A percentile compares a stretch with the other conserved stretches of the same genome.
These are phyloP conservation scores for Griposia aprilina DNA, from an alignment of 2,888 invertebrate genomes.

Conservation along the genomic window DNA sequence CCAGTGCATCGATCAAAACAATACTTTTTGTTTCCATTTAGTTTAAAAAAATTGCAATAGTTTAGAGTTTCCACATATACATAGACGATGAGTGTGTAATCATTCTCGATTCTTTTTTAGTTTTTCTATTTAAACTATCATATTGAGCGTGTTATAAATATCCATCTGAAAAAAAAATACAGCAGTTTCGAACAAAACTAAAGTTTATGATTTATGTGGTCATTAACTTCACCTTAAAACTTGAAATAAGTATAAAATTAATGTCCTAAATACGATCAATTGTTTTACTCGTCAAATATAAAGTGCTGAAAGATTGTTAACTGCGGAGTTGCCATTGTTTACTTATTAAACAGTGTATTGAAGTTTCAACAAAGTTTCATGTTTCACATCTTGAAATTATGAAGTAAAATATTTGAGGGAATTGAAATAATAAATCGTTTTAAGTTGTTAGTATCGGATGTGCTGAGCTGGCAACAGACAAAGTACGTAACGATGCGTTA, in stretches of 20 bases:
- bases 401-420: slow-evolving; percentile 25
- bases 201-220: slow-evolving; percentile 3
- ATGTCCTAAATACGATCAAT: slow-evolving; percentile 17
- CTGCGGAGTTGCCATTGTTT: slow-evolving; percentile 23
- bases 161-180: neutral
- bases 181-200: neutral
- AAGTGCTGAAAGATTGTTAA: slow-evolving; percentile 13
- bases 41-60: neutral
- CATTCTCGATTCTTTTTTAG: neutral
- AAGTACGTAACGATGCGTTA: slow-evolving; percentile 40
- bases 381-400: slow-evolving; percentile 24
- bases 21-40: neutral
- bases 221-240: slow-evolving; percentile 3
- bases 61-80: neutral
- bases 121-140: slow-evolving; percentile 6
- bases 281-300: slow-evolving; percentile 28
- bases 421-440: slow-evolving; percentile 36
- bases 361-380: slow-evolving; percentile 24
- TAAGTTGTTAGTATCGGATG: slow-evolving; percentile 21
- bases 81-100: neutral
- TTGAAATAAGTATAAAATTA: neutral
- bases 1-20: slow-evolving; percentile 14
- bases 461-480: slow-evolving; percentile 29
- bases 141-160: neutral
- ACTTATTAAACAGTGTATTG: slow-evolving; percentile 18